Conservation (phyloP, 2,888 invertebrate genomes). For the Cabera pusaria region DNA sequence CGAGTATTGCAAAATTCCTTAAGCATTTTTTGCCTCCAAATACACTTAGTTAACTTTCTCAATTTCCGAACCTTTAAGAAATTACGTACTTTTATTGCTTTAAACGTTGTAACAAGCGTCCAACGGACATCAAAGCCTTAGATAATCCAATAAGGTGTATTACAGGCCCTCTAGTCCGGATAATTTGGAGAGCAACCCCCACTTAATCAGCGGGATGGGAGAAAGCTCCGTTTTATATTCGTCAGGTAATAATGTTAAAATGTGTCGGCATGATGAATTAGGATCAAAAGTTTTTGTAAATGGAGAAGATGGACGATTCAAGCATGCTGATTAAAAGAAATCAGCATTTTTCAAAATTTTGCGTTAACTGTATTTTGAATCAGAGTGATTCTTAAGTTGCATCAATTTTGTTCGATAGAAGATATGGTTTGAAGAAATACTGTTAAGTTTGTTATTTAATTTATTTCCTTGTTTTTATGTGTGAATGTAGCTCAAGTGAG, state of each 20-base stretch:
- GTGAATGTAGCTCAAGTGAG: too few relatives aligned
- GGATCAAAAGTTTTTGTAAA: constrained; percentile 43
- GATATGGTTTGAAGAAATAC: too few relatives aligned
- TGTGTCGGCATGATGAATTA: constrained; percentile 55
- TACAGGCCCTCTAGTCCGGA: constrained; percentile 57
- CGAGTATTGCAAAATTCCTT: too few relatives aligned
- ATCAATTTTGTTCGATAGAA: too few relatives aligned
- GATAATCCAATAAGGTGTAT: constrained; percentile 78
- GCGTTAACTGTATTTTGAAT: too few relatives aligned
- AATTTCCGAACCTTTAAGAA: constrained; percentile 66
- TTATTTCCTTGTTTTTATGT: too few relatives aligned
- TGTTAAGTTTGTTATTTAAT: too few relatives aligned
- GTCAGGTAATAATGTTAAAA: constrained; percentile 57
- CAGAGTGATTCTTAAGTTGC: too few relatives aligned
- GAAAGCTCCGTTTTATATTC: constrained; percentile 60
- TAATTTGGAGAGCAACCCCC: constrained; percentile 60
- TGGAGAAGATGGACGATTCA: constrained; percentile 24
- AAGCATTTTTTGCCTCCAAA: constrained; percentile 28
- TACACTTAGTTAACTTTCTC: constrained; percentile 57
- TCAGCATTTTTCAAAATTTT: too few relatives aligned
- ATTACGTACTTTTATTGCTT: constrained; percentile 73
- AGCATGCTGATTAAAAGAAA: constrained; percentile 33
- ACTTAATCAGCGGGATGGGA: constrained; percentile 67
- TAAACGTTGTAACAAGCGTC: constrained; percentile 56
- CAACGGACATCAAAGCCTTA: constrained; percentile 69